Evolutionary conservation across 1,140 invertebrate genomes (phyloP).

Genomic region (Trichonephila clavipes): DNA sequence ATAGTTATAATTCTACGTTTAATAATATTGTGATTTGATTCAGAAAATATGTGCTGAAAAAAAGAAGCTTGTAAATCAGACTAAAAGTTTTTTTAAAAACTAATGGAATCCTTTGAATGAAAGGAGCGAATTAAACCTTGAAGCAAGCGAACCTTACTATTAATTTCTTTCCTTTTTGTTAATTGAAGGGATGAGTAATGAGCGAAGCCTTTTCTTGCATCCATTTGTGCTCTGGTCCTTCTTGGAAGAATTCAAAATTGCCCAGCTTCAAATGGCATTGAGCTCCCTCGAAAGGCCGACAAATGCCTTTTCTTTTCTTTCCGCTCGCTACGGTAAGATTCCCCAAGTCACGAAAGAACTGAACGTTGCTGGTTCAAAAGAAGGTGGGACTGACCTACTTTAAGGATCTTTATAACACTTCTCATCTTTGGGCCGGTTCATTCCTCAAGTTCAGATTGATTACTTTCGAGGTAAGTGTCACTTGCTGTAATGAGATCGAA

Average conservation of each 20-base stretch:
- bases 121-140: too few relatives aligned
- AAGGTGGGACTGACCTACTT: slow-evolving; percentile 76
- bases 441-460: slow-evolving; percentile 52
- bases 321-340: slow-evolving; percentile 50
- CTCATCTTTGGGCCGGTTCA: slow-evolving; percentile 53
- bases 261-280: slow-evolving; percentile 31
- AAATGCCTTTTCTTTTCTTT: slow-evolving; percentile 56
- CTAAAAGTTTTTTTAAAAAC: too few relatives aligned
- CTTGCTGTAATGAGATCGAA: background rate
- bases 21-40: too few relatives aligned
- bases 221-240: background rate
- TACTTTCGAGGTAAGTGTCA: background rate
- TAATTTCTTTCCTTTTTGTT: too few relatives aligned
- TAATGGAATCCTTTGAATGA: too few relatives aligned
- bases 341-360: slow-evolving; percentile 62
- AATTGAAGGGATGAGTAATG: background rate
- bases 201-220: background rate
- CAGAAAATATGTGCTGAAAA: too few relatives aligned
- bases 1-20: too few relatives aligned
- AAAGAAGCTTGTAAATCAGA: too few relatives aligned
- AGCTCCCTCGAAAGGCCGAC: slow-evolving; percentile 21
- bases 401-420: slow-evolving; percentile 73
- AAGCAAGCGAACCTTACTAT: too few relatives aligned
- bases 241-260: background rate
- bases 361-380: slow-evolving; percentile 65